Base-by-base conservation (phyloP, 2,113 vertebrate species). In the Laticauda colubrina region DNA sequence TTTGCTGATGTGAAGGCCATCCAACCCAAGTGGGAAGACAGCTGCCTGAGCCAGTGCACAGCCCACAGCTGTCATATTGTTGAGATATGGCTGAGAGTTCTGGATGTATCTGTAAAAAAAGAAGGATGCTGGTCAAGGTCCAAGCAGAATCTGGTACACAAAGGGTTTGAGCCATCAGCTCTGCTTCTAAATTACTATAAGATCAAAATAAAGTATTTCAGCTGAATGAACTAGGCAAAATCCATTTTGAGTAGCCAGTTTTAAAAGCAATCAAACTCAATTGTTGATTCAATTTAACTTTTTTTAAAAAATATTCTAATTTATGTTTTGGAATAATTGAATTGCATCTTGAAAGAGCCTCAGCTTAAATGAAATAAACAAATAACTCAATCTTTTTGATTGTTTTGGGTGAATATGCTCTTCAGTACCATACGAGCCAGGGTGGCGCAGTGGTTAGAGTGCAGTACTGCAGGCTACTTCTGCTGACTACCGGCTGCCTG, bases 1-100 rank as follows among this genome's bases (percentile, higher is more conserved):
- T 0, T 95, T 96, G 48, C 96, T 97, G 8, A 99, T 98, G 94
- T 99, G 99, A 69, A 98, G 97, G 0, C 99, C 98, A 0, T 99
- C 99, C 0, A 99, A 97, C 4, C 99, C 99, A 59, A 99, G 97
- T 1, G 98, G 98, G 88, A 99, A 99, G 55, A 99, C 98, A 0
- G 98, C 98, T 0, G 98, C 98, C 2, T 99, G 96, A 0, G 99
- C 98, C 97, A 99, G 96, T n/a, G 98, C 98, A 55, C 99, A 99
- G 87, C 99, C 99, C 51, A 99, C 98, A 0, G 99, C 98, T 0
- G 99, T 99, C 98, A 99, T 98, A 96, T 99, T 99, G 96, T 99
- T 99, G 90, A 99, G 97, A 96, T 98, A 98, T 1, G 99, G 99
- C 96, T 99, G 99, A 0, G 99, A 99, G 96, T 99, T 99, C 98